Percentiles rank a stretch among this genome's conserved stretches.
phyloP scores from a whole-genome alignment of 2,888 invertebrate species.

The Mythimna ferrago region DNA sequence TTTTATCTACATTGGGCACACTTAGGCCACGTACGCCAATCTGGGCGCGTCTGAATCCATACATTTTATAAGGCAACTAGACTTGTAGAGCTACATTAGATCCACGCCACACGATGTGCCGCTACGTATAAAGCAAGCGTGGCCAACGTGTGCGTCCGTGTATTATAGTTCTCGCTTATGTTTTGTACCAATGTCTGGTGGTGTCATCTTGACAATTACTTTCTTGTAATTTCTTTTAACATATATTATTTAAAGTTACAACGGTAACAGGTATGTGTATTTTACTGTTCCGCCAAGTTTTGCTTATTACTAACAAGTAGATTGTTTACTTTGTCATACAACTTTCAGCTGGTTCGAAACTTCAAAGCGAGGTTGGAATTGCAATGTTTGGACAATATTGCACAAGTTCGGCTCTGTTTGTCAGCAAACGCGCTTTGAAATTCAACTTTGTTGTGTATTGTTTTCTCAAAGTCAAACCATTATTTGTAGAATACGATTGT shows the following conservation, averaged over 20 bases:
- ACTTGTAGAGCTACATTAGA: too few species aligned
- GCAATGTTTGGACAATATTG: slow-evolving; percentile 49
- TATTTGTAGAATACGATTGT: slow-evolving; percentile 24
- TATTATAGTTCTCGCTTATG: background rate
- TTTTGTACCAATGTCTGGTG: too few species aligned
- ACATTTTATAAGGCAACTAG: too few species aligned
- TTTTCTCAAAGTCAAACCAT: slow-evolving; percentile 28
- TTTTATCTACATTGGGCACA: too few species aligned
- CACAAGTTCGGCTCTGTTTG: slow-evolving; percentile 36
- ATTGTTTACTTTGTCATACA: slow-evolving; percentile 29
- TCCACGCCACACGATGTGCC: too few species aligned
- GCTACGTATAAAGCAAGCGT: too few species aligned
- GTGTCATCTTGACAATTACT: background rate
- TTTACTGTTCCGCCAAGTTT: background rate
- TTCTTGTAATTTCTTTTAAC: background rate
- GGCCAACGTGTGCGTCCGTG: too few species aligned
- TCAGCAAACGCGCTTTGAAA: slow-evolving; percentile 24
- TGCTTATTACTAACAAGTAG: background rate
- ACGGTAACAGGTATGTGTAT: background rate
- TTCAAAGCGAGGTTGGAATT: slow-evolving; percentile 41
- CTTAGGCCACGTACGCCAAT: too few species aligned
- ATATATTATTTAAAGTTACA: background rate
- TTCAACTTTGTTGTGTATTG: slow-evolving; percentile 32
- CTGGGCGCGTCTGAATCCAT: too few species aligned
- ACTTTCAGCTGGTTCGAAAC: slow-evolving; percentile 36